A percentile compares a stretch with the other conserved stretches of the same genome.
Conservation (phyloP, 2,888 invertebrate species). For the Limnephilus rhombicus region DNA sequence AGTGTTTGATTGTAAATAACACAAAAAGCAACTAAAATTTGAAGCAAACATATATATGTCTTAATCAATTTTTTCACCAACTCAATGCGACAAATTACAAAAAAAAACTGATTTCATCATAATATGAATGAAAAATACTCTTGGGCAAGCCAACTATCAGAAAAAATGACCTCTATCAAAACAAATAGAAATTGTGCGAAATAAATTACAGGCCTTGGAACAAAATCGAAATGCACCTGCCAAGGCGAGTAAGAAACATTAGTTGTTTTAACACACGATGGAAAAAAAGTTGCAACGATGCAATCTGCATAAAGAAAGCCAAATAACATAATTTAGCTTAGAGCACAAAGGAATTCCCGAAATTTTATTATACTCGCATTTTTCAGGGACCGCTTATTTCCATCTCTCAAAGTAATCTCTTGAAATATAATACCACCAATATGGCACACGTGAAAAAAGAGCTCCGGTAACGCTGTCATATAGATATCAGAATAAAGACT, state of each 20-base stretch:
- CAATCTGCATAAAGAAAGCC: neutral
- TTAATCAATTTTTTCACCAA: neutral
- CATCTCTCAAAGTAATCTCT: neutral
- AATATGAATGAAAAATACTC: neutral
- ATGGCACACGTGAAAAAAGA: constrained; percentile 6
- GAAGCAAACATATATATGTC: neutral
- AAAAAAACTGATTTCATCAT: neutral
- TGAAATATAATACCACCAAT: constrained; percentile 20
- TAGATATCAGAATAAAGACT: constrained; percentile 38
- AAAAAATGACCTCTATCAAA: constrained; percentile 4
- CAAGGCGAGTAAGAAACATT: neutral
- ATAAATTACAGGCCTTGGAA: neutral
- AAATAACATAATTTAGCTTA: neutral
- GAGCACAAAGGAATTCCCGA: neutral
- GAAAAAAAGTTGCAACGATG: neutral
- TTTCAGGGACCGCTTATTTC: neutral
- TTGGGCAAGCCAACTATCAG: neutral
- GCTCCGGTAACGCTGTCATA: constrained; percentile 39
- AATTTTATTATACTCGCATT: neutral
- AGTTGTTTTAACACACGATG: neutral
- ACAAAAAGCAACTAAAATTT: neutral
- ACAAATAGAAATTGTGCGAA: neutral
- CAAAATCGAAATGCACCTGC: neutral
- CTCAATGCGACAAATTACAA: neutral
- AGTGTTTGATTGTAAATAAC: no score